These are phyloP conservation scores for Tapera naevia DNA, from an alignment of 2,797 vertebrate species.

Conservation along the genomic window DNA sequence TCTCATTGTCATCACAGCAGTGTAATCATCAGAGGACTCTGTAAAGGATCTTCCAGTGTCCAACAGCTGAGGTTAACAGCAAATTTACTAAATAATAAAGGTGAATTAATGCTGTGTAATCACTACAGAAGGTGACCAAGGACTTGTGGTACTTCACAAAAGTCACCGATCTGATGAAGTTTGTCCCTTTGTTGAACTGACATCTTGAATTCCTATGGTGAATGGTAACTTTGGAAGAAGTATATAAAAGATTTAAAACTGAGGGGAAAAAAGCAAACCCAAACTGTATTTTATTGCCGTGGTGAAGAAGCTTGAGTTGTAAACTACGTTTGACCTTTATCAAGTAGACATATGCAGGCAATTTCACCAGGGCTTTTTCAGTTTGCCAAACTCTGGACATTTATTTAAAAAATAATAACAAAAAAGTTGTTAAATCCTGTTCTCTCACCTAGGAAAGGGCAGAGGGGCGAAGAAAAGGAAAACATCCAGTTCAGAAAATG, in stretches of 20 bases:
- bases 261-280: not conserved
- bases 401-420: not conserved
- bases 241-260: not conserved
- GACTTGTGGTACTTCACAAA: not conserved
- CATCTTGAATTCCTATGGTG: not conserved
- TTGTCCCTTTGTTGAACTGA: not conserved
- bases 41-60: not conserved
- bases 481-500: constrained; percentile 90
- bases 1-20: not conserved
- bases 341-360: not conserved
- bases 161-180: not conserved
- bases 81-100: not conserved
- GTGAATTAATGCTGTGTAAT: not conserved
- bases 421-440: not conserved
- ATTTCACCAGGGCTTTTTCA: not conserved
- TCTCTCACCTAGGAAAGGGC: constrained; percentile 84
- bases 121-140: not conserved
- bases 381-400: not conserved
- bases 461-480: constrained; percentile 93
- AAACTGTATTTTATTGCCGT: not conserved
- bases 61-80: not conserved
- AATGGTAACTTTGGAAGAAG: not conserved
- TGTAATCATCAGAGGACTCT: not conserved
- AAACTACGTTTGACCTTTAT: not conserved
- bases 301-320: not conserved